Evolutionary conservation across 37 sponge, comb jelly and placozoan genomes (phyloP), one percentile per base, ranked within the genome.

Genomic region (Corticium candelabrum): DNA sequence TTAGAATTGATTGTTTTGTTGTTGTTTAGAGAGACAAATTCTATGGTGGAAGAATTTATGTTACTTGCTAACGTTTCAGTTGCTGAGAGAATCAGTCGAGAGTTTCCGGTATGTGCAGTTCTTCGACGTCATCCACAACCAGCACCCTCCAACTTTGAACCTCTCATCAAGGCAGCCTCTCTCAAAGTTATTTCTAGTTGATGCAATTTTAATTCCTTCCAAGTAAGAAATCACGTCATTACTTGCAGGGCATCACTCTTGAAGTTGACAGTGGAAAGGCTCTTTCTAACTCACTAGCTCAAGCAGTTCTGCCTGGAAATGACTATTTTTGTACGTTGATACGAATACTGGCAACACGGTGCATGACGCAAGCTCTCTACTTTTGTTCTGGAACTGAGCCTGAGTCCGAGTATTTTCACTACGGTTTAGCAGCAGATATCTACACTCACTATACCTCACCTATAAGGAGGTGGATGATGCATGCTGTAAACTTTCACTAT

Each of bases 391-490:
- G 99, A 3, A 85, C 87, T 21, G 5, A 88, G 2, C 88, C 89
- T 0, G 57, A 78, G 15, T 88, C 76, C n/a, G 89, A 97, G 41
- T 97, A 82, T 82, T 87, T 79, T 72, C 99, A 97, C 56, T 97
- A 94, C 68, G 99, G 99, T 32, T 81, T 97, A 40, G 99, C 99
- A 62, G 86, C 89, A 3, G 87, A 89, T 32, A 91, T 93, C 40
- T 97, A 97, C 80, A 97, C 99, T 40, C 99, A 97, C 75, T 97
- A 93, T 79, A 97, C 99, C 3, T 97, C 99, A n/a, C 99, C 99
- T 0, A 97, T 97, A 33, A 80, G 99, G 72, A 4, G 73, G 73
- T 70, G 33, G 11, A 11, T 43, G 11, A 11, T 21, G 11, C 56
- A 43, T 11, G 11, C 56, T 5, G 11, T 43, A 43, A 5, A 43